Evolutionary conservation across 2,113 vertebrate genomes (phyloP).

Genomic region (Datnioides undecimradiatus): DNA sequence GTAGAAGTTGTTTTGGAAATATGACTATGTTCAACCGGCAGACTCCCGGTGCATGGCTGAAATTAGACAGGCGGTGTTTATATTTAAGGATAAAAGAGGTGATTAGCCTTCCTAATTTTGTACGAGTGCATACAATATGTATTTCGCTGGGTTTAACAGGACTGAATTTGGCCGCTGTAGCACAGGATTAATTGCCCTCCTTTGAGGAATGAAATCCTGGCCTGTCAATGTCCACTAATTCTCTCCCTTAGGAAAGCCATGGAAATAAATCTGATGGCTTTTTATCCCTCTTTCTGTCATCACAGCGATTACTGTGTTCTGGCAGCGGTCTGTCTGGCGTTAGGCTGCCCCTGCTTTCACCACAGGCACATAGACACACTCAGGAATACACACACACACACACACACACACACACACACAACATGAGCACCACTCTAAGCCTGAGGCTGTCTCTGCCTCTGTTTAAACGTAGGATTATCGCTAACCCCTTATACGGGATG

Average conservation of each 20-base stretch:
- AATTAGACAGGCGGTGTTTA: conserved; percentile 50
- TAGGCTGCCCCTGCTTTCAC: conserved; percentile 55
- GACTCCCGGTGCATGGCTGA: conserved; percentile 3
- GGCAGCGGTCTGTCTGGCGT: conserved; percentile 67
- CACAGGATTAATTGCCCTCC: conserved; percentile 82
- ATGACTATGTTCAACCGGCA: not conserved
- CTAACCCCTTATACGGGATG: conserved; percentile 47
- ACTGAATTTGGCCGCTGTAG: conserved; percentile 50
- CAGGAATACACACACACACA: conserved; percentile 2
- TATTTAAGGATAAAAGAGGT: conserved; percentile 61
- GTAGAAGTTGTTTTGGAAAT: conserved; percentile 24
- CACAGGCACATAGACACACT: conserved; percentile 37
- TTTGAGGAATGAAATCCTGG: conserved; percentile 82
- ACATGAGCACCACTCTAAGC: conserved; percentile 38
- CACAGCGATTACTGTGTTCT: conserved; percentile 72
- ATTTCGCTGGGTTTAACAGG: conserved; percentile 47
- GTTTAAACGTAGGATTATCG: conserved; percentile 68
- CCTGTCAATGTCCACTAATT: conserved; percentile 83
- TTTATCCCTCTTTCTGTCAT: conserved; percentile 78
- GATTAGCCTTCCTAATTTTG: conserved; percentile 69
- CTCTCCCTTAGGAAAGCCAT: conserved; percentile 71
- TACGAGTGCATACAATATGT: conserved; percentile 53
- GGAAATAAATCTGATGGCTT: conserved; percentile 82
- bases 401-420: conserved; percentile 6
- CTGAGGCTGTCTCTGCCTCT: conserved; percentile 48